phyloP scores from a whole-genome alignment of 92 coral and sea anemone genomes.

The Plumapathes pennacea region DNA sequence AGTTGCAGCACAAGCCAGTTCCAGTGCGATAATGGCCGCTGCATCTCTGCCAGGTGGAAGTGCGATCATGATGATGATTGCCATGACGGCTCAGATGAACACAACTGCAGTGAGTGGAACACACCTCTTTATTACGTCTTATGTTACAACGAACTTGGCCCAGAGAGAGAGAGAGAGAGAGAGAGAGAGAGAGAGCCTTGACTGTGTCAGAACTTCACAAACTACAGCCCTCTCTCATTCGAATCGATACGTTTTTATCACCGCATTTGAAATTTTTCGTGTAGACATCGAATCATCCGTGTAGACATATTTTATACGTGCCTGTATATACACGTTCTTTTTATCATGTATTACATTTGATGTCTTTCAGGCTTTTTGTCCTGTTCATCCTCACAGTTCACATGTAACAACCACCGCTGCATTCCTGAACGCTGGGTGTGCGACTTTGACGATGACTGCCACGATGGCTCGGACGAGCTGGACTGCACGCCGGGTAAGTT shows the following conservation, averaged over 20 bases:
- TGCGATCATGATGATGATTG: constrained; percentile 92
- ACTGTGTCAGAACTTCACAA: too few species aligned
- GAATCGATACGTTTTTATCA: too few species aligned
- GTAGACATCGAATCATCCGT: too few species aligned
- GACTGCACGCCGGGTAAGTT: constrained; percentile 63
- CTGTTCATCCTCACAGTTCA: constrained; percentile 61
- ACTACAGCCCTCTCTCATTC: too few species aligned
- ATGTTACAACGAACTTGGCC: too few species aligned
- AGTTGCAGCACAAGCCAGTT: constrained; percentile 66
- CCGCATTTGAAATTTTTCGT: too few species aligned
- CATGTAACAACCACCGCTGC: constrained; percentile 64
- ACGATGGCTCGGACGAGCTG: constrained; percentile 78
- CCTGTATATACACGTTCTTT: too few species aligned
- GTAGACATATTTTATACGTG: too few species aligned
- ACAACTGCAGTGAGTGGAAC: constrained; percentile 59
- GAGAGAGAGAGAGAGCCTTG: too few species aligned
- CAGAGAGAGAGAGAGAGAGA: too few species aligned
- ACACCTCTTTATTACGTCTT: too few species aligned
- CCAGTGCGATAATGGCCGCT: constrained; percentile 60
- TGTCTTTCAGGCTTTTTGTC: constrained; percentile 35
- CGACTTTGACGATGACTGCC: constrained; percentile 75
- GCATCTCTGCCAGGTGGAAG: constrained; percentile 56
- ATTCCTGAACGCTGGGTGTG: constrained; percentile 65
- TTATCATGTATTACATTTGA: too few species aligned
- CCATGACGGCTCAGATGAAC: constrained; percentile 82